Conservation (phyloP, 2,888 invertebrate genomes). For the Mayetiola destructor region DNA sequence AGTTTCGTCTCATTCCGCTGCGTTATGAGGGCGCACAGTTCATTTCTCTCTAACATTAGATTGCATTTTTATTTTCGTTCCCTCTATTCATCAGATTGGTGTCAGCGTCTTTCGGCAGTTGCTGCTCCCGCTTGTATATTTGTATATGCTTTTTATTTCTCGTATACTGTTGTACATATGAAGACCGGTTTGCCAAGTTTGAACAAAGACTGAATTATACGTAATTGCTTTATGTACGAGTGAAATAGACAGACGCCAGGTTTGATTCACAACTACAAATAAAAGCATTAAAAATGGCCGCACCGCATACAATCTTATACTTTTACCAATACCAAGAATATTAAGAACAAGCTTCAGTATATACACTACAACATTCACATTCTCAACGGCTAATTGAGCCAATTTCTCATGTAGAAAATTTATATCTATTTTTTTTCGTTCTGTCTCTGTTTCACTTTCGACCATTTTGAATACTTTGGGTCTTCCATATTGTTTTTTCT, state of each 20-base stretch:
- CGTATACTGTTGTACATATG: neutral
- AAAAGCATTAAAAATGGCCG: constrained; percentile 10
- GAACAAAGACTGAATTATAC: neutral
- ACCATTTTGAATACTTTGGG: constrained; percentile 7
- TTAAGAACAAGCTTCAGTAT: neutral
- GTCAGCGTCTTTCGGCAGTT: constrained; percentile 5
- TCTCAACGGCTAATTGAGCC: constrained; percentile 6
- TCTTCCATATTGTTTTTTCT: constrained; percentile 10
- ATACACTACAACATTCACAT: neutral
- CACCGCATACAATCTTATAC: constrained; percentile 1
- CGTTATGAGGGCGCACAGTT: constrained; percentile 39
- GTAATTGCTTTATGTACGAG: neutral
- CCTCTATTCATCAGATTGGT: constrained; percentile 4
- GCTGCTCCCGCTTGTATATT: neutral
- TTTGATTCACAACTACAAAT: neutral
- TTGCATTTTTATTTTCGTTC: constrained; percentile 3
- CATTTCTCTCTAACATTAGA: neutral
- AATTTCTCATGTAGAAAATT: constrained; percentile 1
- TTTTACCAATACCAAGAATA: neutral
- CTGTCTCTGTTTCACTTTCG: neutral
- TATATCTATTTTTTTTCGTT: neutral
- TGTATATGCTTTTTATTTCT: neutral
- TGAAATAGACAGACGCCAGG: neutral
- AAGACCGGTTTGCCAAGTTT: constrained; percentile 13
- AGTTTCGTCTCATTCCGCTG: constrained; percentile 31